Evolutionary conservation across 2,888 invertebrate species (phyloP), one percentile per base, ranked within the genome.

Genomic region (Drosophila quinaria): DNA sequence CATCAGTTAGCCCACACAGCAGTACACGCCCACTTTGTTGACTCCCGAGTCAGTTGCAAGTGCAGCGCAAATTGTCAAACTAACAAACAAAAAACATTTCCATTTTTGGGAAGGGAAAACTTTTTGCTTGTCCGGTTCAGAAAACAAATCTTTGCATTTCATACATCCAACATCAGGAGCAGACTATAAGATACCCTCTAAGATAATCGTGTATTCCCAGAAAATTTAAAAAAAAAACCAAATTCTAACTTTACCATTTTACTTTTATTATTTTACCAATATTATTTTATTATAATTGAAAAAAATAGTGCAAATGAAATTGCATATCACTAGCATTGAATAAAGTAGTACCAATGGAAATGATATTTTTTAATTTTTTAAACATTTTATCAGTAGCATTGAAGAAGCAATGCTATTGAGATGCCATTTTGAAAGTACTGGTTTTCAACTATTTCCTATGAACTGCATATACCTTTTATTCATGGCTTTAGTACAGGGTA

Each of bases 21-120:
- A 37, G 3, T 37, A 15, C 33, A 15, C 31, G 19, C 25, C 11
- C 35, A 25, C 44, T 56, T 44, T 22, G 56, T 46, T 46, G 56
- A 56, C 42, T 55, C 31, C 22, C 51, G 15, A 62, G 52, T 61
- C 73, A 54, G 60, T 58, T 65, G 82, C 46, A 80, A 80, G 68
- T 80, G 81, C 76, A 74, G 50, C 63, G 56, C 70, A 52, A 71
- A 74, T 81, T 83, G 82, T 74, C 61, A 64, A 66, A 63, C 42
- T 50, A 44, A 25, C 63, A 73, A 72, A 76, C 81, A 75, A 78
- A 67, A 70, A 74, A 75, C 73, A 78, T 78, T 78, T 78, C 61
- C 63, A 76, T 75, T 78, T 75, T 62, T 56, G 31, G 37, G 4
- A 25, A 3, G 41, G 42, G 54, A 65, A 62, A 74, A 80, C 64